Evolutionary conservation across 2,113 vertebrate species (phyloP), one percentile per base, ranked within the genome.

Genomic region (Neomonachus schauinslandi): DNA sequence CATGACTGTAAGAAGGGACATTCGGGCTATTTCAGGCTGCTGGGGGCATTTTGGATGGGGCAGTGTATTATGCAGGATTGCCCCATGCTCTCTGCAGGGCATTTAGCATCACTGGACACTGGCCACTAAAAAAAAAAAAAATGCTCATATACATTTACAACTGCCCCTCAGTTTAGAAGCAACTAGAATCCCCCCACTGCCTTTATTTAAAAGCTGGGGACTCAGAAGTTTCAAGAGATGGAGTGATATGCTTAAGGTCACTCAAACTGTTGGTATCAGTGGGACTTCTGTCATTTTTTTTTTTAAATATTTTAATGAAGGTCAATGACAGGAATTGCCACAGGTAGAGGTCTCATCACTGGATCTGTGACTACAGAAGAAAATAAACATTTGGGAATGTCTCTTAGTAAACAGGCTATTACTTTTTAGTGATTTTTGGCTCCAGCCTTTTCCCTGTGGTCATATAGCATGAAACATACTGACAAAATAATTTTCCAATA

Each of bases 401-500:
- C 19, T 65, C 15, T 83, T 74, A 53, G 21, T 67, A 88, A 93
- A 82, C 15, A 55, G 14, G 71, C 22, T n/a, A 95, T 86, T 89
- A 55, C 42, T 57, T 95, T 96, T 72, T 22, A 74, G 82, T 33
- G 39, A 80, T 74, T 89, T 90, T 91, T 76, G 63, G n/a, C 71
- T 89, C 72, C 6, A 72, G 49, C 26, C 26, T 79, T 83, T 59
- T 36, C 39, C 36, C 16, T 71, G 22, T 7, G 39, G 59, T 81
- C 39, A 65, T 39, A 57, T 10, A 69, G 33, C 51, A 85, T 81
- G 94, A 90, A 94, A 46, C 33, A 93, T n/a, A 95, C 51, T 16
- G 76, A 91, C 33, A 96, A 97, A 94, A 97, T 90, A 46, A 93
- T 88, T 97, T 92, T 82, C 65, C 33, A 84, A 16, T 81, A 18